These are phyloP conservation scores for Lasioglossum leucozonium DNA, from an alignment of 2,888 invertebrate species.

Conservation along the genomic window DNA sequence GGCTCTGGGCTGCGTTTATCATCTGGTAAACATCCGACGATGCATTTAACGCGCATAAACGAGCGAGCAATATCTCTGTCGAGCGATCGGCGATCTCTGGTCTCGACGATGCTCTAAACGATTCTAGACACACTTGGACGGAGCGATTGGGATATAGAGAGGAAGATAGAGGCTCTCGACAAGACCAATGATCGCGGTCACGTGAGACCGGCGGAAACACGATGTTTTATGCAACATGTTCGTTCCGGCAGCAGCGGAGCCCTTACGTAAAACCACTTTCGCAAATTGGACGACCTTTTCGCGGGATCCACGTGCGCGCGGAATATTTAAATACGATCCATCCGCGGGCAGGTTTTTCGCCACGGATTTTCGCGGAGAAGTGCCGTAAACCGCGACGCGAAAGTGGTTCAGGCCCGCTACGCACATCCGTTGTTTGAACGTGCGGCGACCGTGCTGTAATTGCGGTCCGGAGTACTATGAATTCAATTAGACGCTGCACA, in stretches of 20 bases:
- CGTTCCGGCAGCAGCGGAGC: neutral
- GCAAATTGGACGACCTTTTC: slow-evolving; percentile 22
- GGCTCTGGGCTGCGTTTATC: slow-evolving; percentile 48
- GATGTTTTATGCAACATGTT: slow-evolving; percentile 41
- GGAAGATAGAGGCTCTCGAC: neutral
- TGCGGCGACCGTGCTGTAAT: too few relatives aligned
- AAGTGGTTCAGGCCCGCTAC: neutral
- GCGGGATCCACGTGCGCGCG: neutral
- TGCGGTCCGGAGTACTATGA: too few relatives aligned
- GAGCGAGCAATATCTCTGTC: slow-evolving; percentile 46
- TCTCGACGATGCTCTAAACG: slow-evolving; percentile 13
- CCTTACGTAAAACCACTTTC: slow-evolving; percentile 47
- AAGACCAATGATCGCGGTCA: slow-evolving; percentile 53
- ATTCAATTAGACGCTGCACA: too few relatives aligned
- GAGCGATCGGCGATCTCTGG: slow-evolving; percentile 50
- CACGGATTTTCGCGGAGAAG: neutral
- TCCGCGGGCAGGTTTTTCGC: neutral
- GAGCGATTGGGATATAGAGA: neutral
- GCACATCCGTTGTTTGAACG: too few relatives aligned
- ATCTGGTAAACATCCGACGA: slow-evolving; percentile 49
- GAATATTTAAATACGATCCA: neutral
- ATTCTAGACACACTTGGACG: neutral
- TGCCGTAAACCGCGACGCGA: neutral
- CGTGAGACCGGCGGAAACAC: slow-evolving; percentile 34
- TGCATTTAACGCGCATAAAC: slow-evolving; percentile 46